Evolutionary conservation across 2,797 vertebrate species (phyloP).

Genomic region (Mormyrops boulengeri): DNA sequence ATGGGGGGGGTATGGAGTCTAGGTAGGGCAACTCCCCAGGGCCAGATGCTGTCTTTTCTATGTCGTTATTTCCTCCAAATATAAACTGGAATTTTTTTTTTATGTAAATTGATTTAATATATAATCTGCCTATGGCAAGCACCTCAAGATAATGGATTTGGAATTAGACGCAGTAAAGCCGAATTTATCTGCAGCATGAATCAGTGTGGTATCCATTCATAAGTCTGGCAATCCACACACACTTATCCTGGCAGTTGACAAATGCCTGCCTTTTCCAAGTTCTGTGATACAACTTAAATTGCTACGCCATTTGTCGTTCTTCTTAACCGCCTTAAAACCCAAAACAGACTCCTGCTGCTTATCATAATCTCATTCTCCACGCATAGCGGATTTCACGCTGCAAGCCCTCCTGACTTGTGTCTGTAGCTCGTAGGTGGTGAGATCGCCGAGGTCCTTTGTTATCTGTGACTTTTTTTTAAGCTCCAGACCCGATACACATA

Average conservation of each 20-base stretch:
- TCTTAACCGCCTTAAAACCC: neutral
- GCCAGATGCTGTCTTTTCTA: neutral
- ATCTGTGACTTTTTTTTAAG: constrained; percentile 9
- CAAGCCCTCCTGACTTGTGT: neutral
- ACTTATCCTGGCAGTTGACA: neutral
- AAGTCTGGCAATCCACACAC: neutral
- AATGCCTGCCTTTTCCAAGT: neutral
- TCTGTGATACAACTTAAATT: neutral
- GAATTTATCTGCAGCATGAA: neutral
- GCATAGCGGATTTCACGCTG: neutral
- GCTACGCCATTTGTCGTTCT: neutral
- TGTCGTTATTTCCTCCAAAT: neutral
- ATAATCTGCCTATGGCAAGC: neutral
- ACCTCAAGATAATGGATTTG: neutral
- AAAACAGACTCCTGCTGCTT: neutral
- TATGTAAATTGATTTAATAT: neutral
- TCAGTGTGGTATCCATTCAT: neutral
- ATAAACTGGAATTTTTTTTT: neutral
- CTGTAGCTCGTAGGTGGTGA: neutral
- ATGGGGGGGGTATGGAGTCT: neutral
- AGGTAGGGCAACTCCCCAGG: neutral
- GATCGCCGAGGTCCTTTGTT: neutral
- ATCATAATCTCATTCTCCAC: constrained; percentile 14
- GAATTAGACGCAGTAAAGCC: neutral
- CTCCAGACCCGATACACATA: neutral